Percentiles rank a stretch among this genome's conserved stretches.
phyloP scores from a whole-genome alignment of 2,797 vertebrate species.

The Gobionotothen gibberifrons region DNA sequence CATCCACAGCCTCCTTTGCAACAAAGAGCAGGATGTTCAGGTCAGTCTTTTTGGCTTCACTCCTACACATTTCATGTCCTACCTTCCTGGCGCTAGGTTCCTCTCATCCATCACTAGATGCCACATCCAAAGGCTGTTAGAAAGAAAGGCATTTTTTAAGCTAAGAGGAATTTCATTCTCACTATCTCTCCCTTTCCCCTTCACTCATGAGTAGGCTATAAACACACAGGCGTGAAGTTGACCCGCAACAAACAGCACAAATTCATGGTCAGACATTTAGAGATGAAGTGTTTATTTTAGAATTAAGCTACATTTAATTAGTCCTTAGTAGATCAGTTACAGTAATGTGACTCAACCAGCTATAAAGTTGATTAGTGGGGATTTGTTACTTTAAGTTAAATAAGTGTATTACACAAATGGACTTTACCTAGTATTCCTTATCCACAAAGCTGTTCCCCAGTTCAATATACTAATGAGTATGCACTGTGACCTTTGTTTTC shows the following conservation, averaged over 20 bases:
- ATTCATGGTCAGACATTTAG: conserved; percentile 61
- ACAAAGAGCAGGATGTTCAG: conserved; percentile 70
- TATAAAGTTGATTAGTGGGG: background rate
- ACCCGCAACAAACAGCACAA: conserved; percentile 51
- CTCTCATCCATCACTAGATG: conserved; percentile 42
- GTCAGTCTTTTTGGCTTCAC: conserved; percentile 33
- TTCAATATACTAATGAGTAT: background rate
- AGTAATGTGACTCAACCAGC: background rate
- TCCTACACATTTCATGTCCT: conserved; percentile 30
- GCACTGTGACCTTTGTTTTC: too few species aligned
- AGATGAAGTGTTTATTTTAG: background rate
- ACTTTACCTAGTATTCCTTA: background rate
- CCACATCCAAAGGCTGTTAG: conserved; percentile 17
- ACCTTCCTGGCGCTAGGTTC: conserved; percentile 47
- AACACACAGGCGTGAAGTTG: conserved; percentile 53
- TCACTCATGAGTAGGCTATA: conserved; percentile 49
- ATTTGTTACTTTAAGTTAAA: background rate
- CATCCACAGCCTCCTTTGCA: conserved; percentile 17
- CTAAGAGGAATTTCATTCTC: conserved; percentile 26
- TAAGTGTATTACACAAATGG: background rate
- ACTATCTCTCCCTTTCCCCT: conserved; percentile 32
- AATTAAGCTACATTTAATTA: background rate
- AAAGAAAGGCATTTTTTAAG: background rate
- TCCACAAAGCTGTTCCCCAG: background rate
- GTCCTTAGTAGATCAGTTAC: background rate